These are phyloP conservation scores for Turnix velox DNA, from an alignment of 2,113 vertebrate species.

Conservation along the genomic window DNA sequence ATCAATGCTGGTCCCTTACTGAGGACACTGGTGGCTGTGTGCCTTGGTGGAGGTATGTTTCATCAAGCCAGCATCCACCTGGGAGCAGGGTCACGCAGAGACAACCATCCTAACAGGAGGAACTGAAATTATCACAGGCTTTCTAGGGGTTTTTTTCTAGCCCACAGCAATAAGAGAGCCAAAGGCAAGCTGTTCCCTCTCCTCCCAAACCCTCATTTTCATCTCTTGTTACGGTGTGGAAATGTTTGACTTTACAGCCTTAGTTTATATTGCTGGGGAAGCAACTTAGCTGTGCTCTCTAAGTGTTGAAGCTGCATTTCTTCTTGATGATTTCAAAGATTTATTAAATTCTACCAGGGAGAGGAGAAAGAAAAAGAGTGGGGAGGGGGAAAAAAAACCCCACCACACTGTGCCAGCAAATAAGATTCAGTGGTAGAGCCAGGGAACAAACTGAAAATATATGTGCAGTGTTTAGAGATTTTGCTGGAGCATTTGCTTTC, in stretches of 20 bases:
- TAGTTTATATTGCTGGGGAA: slow-evolving; percentile 8
- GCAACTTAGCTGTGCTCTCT: slow-evolving; percentile 9
- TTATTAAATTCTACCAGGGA: slow-evolving; percentile 46
- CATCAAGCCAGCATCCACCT: not conserved
- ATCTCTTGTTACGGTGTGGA: not conserved
- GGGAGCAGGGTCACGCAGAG: not conserved
- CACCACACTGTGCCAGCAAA: not conserved
- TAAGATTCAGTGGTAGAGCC: not conserved
- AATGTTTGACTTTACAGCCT: slow-evolving; percentile 45
- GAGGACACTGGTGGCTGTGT: not conserved
- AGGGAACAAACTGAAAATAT: slow-evolving; percentile 20
- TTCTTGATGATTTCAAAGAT: slow-evolving; percentile 54
- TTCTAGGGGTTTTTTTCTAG: not conserved
- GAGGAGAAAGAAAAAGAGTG: not conserved
- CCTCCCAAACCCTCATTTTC: not conserved
- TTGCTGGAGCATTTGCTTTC: not conserved
- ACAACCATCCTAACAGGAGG: rapidly evolving
- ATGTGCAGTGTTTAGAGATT: not conserved
- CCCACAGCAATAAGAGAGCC: rapidly evolving
- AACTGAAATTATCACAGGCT: not conserved
- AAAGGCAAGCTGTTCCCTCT: not conserved
- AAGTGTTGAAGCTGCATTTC: slow-evolving; percentile 46
- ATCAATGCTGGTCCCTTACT: not conserved
- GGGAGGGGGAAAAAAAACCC: not conserved
- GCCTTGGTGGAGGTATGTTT: not conserved